Evolutionary conservation across 2,797 vertebrate species (phyloP).

Genomic region (Podarcis siculus): DNA sequence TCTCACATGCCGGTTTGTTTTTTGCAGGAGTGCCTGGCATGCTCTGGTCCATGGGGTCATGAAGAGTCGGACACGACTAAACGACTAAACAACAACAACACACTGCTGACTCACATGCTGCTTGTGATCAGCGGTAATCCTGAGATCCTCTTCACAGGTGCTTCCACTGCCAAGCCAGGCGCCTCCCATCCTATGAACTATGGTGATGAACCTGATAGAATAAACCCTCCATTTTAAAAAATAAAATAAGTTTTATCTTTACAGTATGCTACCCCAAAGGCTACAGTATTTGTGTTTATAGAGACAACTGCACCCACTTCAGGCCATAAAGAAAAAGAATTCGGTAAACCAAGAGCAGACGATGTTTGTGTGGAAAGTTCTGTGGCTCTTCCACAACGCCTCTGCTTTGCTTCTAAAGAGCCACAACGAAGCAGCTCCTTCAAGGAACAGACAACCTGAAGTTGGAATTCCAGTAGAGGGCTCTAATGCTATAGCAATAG

Average conservation of each 20-base stretch:
- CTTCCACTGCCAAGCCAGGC: background rate
- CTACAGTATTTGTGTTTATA: background rate
- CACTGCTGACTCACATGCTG: background rate
- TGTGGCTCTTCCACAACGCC: constrained; percentile 18
- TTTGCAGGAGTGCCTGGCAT: background rate
- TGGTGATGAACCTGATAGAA: background rate
- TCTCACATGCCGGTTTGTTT: background rate
- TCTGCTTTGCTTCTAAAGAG: background rate
- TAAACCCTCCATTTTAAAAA: background rate
- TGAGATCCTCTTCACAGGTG: background rate
- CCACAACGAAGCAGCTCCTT: background rate
- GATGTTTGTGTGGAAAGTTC: background rate
- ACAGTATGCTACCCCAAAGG: background rate
- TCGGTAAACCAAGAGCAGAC: background rate
- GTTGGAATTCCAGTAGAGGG: constrained; percentile 65
- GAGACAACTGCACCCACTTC: background rate
- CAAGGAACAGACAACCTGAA: constrained; percentile 2
- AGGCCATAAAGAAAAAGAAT: background rate
- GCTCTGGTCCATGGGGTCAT: no score
- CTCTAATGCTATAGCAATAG: constrained; percentile 62
- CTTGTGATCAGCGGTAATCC: background rate
- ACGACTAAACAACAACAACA: background rate
- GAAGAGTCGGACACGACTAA: no score
- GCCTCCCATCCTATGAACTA: background rate
- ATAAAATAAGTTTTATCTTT: background rate